Percentiles rank a stretch among this genome's conserved stretches.
These are phyloP conservation scores for Eptatretus atami DNA, from an alignment of 2,797 vertebrate genomes.

Conservation along the genomic window DNA sequence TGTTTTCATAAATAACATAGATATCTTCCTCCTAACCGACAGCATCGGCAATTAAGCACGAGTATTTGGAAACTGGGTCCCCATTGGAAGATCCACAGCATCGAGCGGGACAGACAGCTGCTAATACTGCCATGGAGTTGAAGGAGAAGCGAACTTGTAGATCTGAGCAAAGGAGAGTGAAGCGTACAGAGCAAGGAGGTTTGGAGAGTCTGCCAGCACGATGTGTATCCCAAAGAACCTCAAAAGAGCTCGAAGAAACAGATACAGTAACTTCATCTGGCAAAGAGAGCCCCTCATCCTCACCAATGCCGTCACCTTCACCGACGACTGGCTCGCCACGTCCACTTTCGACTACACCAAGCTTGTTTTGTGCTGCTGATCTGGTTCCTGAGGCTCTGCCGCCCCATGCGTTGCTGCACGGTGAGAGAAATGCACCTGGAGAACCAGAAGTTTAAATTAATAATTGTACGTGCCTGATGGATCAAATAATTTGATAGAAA, in stretches of 20 bases:
- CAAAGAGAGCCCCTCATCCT: constrained; percentile 59
- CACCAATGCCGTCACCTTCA: constrained; percentile 28
- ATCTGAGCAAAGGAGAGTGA: constrained; percentile 20
- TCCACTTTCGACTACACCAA: constrained; percentile 65
- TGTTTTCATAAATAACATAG: too few species aligned
- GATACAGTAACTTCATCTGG: constrained; percentile 30
- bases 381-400: constrained; percentile 87
- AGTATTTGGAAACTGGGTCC: too few species aligned
- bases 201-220: too few species aligned
- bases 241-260: too few species aligned
- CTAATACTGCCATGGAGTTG: constrained; percentile 69
- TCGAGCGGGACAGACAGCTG: constrained; percentile 37
- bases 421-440: constrained; percentile 18
- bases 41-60: too few species aligned
- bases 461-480: too few species aligned
- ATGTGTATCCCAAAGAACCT: too few species aligned
- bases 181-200: too few species aligned
- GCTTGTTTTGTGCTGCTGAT: constrained; percentile 65
- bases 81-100: constrained; percentile 53
- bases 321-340: constrained; percentile 64
- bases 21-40: too few species aligned
- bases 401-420: constrained; percentile 67
- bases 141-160: constrained; percentile 80
- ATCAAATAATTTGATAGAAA: too few species aligned
- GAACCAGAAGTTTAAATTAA: too few species aligned